A percentile compares a stretch with the other conserved stretches of the same genome.
Conservation (phyloP, 92 coral and sea anemone species). For the Nematostella vectensis region DNA sequence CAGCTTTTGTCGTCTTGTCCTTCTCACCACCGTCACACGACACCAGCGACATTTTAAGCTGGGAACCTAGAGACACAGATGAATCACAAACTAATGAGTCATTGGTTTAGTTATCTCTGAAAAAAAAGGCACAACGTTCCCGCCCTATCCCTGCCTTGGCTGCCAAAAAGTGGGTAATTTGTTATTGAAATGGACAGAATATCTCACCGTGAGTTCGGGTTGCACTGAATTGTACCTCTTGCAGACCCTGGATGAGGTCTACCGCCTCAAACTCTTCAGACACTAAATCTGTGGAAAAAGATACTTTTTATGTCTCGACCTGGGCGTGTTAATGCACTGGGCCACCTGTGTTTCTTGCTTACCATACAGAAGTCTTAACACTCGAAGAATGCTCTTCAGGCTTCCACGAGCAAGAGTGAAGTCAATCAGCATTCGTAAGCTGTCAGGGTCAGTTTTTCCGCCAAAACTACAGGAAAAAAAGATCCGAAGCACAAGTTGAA, state of each 20-base stretch:
- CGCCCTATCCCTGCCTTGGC: no score
- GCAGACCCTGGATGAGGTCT: constrained; percentile 56
- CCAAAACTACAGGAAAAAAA: constrained; percentile 43
- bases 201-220: constrained; percentile 79
- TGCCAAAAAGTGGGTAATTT: no score
- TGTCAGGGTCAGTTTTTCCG: constrained; percentile 73
- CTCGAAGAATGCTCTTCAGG: constrained; percentile 86
- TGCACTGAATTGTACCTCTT: constrained; percentile 82
- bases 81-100: background rate
- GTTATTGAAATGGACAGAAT: no score
- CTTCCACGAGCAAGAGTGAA: constrained; percentile 92
- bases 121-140: no score
- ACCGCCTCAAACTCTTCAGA: constrained; percentile 67
- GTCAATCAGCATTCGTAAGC: constrained; percentile 76
- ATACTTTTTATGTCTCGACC: background rate
- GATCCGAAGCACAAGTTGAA: background rate
- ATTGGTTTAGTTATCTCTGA: background rate
- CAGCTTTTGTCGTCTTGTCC: constrained; percentile 77
- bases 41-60: constrained; percentile 68
- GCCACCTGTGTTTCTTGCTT: constrained; percentile 7
- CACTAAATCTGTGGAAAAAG: constrained; percentile 42
- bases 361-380: constrained; percentile 86
- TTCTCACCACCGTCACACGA: constrained; percentile 94
- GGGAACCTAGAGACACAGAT: constrained; percentile 49
- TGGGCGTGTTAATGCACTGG: background rate